Percentiles rank a stretch among this genome's conserved stretches.
These are phyloP conservation scores for Nemopilema nomurai DNA, from an alignment of 30 jellyfish, hydroid and myxozoan species.

Conservation along the genomic window DNA sequence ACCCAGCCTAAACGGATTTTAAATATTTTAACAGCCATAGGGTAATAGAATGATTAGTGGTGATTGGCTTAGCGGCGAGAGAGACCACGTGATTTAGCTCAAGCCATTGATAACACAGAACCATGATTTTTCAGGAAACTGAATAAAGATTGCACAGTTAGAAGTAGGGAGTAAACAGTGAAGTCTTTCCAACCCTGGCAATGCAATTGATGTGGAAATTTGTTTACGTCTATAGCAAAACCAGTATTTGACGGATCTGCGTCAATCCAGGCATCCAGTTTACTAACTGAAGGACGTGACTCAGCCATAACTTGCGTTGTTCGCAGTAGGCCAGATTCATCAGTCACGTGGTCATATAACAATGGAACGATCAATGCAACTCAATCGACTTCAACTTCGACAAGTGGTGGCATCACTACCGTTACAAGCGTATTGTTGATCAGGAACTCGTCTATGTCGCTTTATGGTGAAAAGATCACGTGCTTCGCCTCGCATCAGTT, in stretches of 20 bases:
- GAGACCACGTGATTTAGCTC: no score
- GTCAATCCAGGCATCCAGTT: neutral
- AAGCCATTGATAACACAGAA: no score
- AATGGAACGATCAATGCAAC: conserved; percentile 7
- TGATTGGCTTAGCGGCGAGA: no score
- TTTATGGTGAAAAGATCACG: conserved; percentile 7
- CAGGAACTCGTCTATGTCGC: neutral
- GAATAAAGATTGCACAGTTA: no score
- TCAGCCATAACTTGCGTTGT: conserved; percentile 1
- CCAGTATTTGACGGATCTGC: neutral
- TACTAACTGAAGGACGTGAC: conserved; percentile 1
- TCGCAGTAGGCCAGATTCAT: conserved; percentile 10
- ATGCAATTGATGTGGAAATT: neutral
- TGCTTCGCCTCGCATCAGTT: conserved; percentile 11
- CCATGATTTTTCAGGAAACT: no score
- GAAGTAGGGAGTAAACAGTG: no score
- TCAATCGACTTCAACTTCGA: neutral
- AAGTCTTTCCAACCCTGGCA: neutral
- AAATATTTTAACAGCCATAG: no score
- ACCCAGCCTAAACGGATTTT: no score
- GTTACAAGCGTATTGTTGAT: conserved; percentile 1
- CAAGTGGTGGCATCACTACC: neutral
- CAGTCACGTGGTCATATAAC: conserved; percentile 1
- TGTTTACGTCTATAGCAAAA: neutral
- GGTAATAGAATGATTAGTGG: no score